Evolutionary conservation across 2,797 vertebrate genomes (phyloP).

Genomic region (Chloroceryle inda): DNA sequence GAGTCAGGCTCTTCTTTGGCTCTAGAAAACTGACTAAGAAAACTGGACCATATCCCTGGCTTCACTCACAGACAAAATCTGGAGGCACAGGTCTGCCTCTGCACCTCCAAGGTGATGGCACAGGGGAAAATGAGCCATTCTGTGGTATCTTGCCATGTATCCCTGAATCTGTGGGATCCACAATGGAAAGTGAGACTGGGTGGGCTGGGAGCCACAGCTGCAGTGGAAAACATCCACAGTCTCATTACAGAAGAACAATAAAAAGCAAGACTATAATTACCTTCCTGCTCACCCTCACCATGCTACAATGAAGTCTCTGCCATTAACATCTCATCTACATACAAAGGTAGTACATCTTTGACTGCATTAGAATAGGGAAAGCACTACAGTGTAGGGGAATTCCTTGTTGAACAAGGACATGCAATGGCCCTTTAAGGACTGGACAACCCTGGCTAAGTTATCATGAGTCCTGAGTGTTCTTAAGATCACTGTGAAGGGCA

Average conservation of each 20-base stretch:
- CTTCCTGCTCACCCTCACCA: neutral
- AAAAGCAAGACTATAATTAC: slow-evolving; percentile 37
- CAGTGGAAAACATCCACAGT: neutral
- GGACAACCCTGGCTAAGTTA: no score
- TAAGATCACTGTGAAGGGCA: no score
- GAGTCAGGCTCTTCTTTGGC: neutral
- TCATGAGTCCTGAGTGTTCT: no score
- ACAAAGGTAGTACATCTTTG: neutral
- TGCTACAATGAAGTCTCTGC: neutral
- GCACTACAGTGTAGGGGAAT: neutral
- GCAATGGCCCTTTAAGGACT: no score
- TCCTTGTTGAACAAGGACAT: no score
- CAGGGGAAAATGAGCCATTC: neutral
- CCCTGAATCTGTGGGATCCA: neutral
- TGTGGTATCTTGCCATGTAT: neutral
- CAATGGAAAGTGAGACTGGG: neutral
- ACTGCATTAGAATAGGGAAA: neutral
- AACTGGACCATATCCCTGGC: neutral
- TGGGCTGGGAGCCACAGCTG: neutral
- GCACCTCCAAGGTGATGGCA: neutral
- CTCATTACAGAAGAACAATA: slow-evolving; percentile 15
- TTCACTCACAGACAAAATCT: neutral
- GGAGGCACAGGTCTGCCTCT: neutral
- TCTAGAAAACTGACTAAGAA: neutral
- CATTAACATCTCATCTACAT: neutral